Percentiles rank a stretch among this genome's conserved stretches.
Evolutionary conservation across 2,113 vertebrate species (phyloP).

Genomic region (Callipepla californica): DNA sequence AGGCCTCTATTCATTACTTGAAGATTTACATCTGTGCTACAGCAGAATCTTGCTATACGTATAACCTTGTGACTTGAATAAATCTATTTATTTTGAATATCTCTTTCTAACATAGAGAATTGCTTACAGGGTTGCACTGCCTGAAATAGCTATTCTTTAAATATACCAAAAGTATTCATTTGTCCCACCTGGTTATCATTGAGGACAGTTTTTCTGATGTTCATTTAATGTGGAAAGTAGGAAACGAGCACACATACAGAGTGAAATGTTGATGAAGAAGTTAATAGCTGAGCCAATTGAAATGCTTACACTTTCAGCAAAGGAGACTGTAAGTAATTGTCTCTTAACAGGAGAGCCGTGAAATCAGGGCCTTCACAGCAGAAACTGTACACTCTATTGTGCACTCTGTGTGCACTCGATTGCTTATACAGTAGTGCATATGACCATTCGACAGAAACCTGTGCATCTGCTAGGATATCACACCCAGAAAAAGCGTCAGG

Average conservation of each 20-base stretch:
- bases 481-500: neutral
- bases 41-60: neutral
- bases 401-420: neutral
- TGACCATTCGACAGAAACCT: neutral
- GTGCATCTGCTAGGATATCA: neutral
- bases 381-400: neutral
- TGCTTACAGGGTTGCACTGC: neutral
- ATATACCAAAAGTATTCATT: neutral
- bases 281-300: neutral
- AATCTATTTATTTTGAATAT: neutral
- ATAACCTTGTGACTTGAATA: neutral
- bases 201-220: neutral
- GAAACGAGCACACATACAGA: rapidly evolving
- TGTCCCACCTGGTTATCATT: neutral
- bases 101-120: neutral
- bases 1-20: neutral
- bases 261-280: neutral
- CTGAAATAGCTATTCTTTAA: neutral
- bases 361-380: neutral
- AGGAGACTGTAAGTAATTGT: neutral
- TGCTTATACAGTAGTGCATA: rapidly evolving
- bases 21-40: neutral
- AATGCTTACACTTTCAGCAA: neutral
- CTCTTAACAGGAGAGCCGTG: neutral
- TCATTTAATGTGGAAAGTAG: neutral